These are phyloP conservation scores for Hephaestus fuliginosus DNA, from an alignment of 2,797 vertebrate species.

Conservation along the genomic window DNA sequence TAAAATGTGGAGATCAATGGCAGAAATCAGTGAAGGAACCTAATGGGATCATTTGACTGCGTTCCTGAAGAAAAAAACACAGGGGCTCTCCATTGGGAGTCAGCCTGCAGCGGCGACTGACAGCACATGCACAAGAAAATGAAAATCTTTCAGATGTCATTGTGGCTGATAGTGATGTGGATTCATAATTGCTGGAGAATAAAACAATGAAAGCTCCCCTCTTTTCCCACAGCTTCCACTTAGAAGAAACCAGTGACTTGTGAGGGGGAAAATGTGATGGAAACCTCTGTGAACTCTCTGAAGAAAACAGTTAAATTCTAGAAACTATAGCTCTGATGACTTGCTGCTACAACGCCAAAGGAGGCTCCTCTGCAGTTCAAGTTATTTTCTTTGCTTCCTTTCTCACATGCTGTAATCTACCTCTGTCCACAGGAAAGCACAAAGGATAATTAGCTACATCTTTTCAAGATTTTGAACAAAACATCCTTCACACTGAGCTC, in stretches of 20 bases:
- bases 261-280: neutral
- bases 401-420: neutral
- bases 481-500: neutral
- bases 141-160: slow-evolving; percentile 59
- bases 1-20: slow-evolving; percentile 52
- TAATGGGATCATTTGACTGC: slow-evolving; percentile 65
- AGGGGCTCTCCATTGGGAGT: slow-evolving; percentile 47
- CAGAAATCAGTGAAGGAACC: slow-evolving; percentile 41
- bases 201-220: slow-evolving; percentile 35
- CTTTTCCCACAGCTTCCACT: slow-evolving; percentile 53
- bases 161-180: slow-evolving; percentile 51
- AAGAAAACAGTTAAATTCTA: slow-evolving; percentile 38
- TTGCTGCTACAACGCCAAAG: slow-evolving; percentile 12
- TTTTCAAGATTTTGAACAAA: neutral
- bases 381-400: slow-evolving; percentile 8
- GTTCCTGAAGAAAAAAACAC: slow-evolving; percentile 39
- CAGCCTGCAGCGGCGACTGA: slow-evolving; percentile 55
- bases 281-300: slow-evolving; percentile 33
- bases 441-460: slow-evolving; percentile 8
- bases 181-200: slow-evolving; percentile 57
- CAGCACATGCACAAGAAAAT: slow-evolving; percentile 48
- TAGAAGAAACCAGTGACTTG: slow-evolving; percentile 45
- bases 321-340: slow-evolving; percentile 34
- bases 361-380: slow-evolving; percentile 20
- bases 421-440: slow-evolving; percentile 9